Evolutionary conservation across 2,888 invertebrate species (phyloP), one percentile per base, ranked within the genome.

Genomic region (Serrognathus titanus): DNA sequence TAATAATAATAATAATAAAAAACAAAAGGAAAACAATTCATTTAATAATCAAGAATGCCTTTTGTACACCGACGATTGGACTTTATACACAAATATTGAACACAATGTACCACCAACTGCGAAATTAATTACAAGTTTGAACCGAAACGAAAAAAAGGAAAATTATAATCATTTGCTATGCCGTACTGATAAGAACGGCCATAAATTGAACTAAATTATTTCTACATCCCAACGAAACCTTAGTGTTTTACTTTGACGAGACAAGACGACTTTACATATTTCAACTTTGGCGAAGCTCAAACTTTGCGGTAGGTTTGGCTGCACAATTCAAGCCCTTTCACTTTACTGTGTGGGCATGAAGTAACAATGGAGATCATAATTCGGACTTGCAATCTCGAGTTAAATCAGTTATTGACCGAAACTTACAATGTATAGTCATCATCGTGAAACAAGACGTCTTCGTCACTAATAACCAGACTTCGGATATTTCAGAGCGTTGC

Each of bases 81-180:
- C 35, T 41, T 41, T 24, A 16, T 43, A 52, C 36, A 52, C 37
- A 38, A 49, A 45, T 52, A 51, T n/a, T 43, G 43, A 45, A 52
- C 43, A 52, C 51, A 43, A 13, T 36, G 51, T 45, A 52, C 36
- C 41, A 40, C 40, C 51, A 20, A 20, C 12, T 24, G 16, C 20
- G n/a, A 36, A 37, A 13, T 13, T 36, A 37, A 49, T 31, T 31
- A 31, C 24, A 31, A 20, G 45, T 24, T 11, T 45, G 45, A 45
- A 45, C 20, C 45, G 45, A 45, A 45, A 20, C 45, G 45, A 45
- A 8, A 45, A 24, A 10, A 16, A 45, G 9, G 31, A 16, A 45
- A 13, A 45, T 13, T 31, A 16, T 24, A 45, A 45, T 24, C 13
- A 43, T 13, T 13, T 16, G 43, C 43, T 43, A 13, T 10, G 20